phyloP scores from a whole-genome alignment of 2,797 vertebrate genomes.

The Stomatorhinus walkeri region DNA sequence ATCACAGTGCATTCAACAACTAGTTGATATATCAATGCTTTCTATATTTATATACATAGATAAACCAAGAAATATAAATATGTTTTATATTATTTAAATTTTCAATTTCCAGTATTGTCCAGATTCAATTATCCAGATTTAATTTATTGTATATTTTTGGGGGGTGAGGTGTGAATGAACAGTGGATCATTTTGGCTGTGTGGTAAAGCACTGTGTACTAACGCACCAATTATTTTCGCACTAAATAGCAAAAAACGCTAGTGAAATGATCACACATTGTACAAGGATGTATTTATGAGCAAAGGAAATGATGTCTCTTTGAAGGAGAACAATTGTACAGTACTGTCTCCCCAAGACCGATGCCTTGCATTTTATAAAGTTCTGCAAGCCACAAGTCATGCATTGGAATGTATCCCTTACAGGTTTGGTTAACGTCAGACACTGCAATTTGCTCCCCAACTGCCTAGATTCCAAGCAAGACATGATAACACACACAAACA shows the following conservation, averaged over 20 bases:
- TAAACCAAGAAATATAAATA: neutral
- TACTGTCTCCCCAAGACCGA: constrained; percentile 37
- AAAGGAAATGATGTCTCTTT: constrained; percentile 25
- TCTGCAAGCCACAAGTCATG: constrained; percentile 35
- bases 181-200: neutral
- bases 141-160: neutral
- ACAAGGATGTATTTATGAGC: constrained; percentile 34
- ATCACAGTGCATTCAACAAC: neutral
- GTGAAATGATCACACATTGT: constrained; percentile 36
- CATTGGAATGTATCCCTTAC: constrained; percentile 33
- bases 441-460: constrained; percentile 21
- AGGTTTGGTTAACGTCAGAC: constrained; percentile 30
- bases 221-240: constrained; percentile 32
- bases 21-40: neutral
- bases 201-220: neutral
- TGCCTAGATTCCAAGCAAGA: neutral
- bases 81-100: neutral
- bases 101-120: neutral
- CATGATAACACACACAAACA: neutral
- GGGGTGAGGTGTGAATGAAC: neutral
- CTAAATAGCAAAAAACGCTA: constrained; percentile 38
- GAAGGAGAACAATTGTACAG: neutral
- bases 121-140: too few relatives aligned
- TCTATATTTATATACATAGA: neutral
- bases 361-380: constrained; percentile 40